Percentiles rank a stretch among this genome's conserved stretches.
These are phyloP conservation scores for Argyresthia albistria DNA, from an alignment of 2,888 invertebrate genomes.

Conservation along the genomic window DNA sequence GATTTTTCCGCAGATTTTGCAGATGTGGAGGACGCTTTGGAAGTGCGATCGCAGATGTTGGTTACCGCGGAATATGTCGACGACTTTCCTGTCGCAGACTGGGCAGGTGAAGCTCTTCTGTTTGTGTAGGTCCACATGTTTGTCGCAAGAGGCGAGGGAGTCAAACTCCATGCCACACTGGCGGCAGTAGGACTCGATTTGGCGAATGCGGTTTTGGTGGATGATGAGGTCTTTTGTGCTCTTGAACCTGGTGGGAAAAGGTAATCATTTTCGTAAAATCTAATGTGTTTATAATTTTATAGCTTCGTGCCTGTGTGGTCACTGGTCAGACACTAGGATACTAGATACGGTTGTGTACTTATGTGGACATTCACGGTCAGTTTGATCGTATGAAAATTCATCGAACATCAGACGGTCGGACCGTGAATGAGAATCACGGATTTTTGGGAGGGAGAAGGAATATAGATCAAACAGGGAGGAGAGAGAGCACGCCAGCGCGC, in stretches of 20 bases:
- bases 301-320: no score
- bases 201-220: constrained; percentile 35
- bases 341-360: no score
- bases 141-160: constrained; percentile 30
- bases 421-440: no score
- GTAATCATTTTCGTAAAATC: not conserved
- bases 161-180: constrained; percentile 44
- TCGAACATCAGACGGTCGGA: no score
- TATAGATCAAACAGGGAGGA: no score
- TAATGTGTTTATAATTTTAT: no score
- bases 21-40: constrained; percentile 52
- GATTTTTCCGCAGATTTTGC: constrained; percentile 70
- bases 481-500: no score
- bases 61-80: constrained; percentile 46
- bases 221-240: constrained; percentile 34
- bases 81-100: constrained; percentile 67
- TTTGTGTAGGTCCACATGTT: constrained; percentile 43
- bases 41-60: constrained; percentile 50
- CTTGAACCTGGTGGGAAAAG: constrained; percentile 29
- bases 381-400: no score
- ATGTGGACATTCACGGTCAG: no score
- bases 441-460: no score
- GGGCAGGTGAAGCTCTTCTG: constrained; percentile 60
- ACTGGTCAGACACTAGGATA: no score
- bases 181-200: constrained; percentile 33